These are phyloP conservation scores for Hypsopygia costalis DNA, from an alignment of 2,888 invertebrate species.

Conservation along the genomic window DNA sequence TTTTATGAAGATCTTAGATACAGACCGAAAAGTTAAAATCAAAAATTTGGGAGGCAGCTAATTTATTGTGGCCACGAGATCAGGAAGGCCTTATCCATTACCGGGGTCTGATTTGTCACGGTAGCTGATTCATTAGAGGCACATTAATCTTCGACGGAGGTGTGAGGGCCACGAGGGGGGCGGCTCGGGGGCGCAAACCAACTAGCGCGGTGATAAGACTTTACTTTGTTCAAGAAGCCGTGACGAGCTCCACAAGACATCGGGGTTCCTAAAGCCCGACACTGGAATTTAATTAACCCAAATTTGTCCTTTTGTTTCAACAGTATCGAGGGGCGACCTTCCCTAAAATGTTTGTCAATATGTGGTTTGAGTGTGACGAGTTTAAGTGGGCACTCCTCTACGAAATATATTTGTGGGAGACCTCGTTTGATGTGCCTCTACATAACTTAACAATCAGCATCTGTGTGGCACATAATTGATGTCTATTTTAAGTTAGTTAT, in stretches of 20 bases:
- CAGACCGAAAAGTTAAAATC: slow-evolving; percentile 26
- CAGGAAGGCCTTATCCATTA: slow-evolving; percentile 65
- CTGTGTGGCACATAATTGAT: too few relatives aligned
- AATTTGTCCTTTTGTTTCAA: slow-evolving; percentile 61
- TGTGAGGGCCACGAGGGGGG: slow-evolving; percentile 29
- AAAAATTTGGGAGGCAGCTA: slow-evolving; percentile 46
- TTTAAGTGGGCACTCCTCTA: slow-evolving; percentile 16
- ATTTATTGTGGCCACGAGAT: slow-evolving; percentile 59
- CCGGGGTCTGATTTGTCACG: slow-evolving; percentile 67
- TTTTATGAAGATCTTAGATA: background rate
- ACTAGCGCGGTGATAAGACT: slow-evolving; percentile 60
- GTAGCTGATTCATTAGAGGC: slow-evolving; percentile 69
- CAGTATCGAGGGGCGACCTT: slow-evolving; percentile 32
- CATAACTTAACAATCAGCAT: too few relatives aligned
- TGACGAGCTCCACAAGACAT: slow-evolving; percentile 51
- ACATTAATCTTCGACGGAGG: slow-evolving; percentile 62
- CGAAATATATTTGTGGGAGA: slow-evolving; percentile 7
- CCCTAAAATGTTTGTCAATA: slow-evolving; percentile 47
- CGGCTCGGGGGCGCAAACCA: slow-evolving; percentile 30
- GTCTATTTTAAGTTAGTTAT: too few relatives aligned
- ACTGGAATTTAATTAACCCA: slow-evolving; percentile 71
- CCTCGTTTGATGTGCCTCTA: too few relatives aligned
- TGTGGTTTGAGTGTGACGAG: slow-evolving; percentile 31
- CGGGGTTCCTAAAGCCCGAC: slow-evolving; percentile 49
- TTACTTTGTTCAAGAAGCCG: slow-evolving; percentile 63